Percentiles rank a stretch among this genome's conserved stretches.
phyloP scores from a whole-genome alignment of 2,113 vertebrate genomes.

The Chelonoidis abingdonii region DNA sequence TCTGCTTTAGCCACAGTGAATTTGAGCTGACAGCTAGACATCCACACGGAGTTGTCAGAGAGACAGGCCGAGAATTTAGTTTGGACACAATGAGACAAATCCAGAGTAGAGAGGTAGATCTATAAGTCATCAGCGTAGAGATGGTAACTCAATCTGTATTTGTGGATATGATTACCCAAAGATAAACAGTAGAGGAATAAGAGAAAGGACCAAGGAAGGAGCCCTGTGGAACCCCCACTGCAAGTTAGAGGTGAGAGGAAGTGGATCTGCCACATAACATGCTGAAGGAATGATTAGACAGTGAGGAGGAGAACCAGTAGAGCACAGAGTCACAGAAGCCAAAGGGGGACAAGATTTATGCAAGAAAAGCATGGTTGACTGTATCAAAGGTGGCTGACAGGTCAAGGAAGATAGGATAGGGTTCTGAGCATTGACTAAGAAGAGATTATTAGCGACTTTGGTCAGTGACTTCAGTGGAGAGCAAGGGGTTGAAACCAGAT shows the following conservation, averaged over 20 bases:
- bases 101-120: neutral
- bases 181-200: neutral
- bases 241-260: neutral
- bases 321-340: neutral
- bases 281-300: neutral
- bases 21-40: slow-evolving; percentile 14
- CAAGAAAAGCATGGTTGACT: neutral
- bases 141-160: neutral
- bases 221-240: neutral
- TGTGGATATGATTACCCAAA: slow-evolving; percentile 34
- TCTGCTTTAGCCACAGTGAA: neutral
- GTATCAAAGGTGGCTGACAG: neutral
- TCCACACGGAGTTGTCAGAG: neutral
- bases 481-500: neutral
- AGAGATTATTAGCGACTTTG: neutral
- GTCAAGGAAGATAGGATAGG: neutral
- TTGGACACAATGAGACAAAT: slow-evolving; percentile 12
- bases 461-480: neutral
- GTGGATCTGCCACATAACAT: neutral
- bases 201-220: neutral
- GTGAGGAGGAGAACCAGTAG: neutral
- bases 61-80: neutral
- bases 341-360: neutral
- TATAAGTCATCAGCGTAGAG: neutral
- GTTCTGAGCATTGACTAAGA: neutral